phyloP scores from a whole-genome alignment of 1,140 invertebrate species.

The Brachionus angularis region DNA sequence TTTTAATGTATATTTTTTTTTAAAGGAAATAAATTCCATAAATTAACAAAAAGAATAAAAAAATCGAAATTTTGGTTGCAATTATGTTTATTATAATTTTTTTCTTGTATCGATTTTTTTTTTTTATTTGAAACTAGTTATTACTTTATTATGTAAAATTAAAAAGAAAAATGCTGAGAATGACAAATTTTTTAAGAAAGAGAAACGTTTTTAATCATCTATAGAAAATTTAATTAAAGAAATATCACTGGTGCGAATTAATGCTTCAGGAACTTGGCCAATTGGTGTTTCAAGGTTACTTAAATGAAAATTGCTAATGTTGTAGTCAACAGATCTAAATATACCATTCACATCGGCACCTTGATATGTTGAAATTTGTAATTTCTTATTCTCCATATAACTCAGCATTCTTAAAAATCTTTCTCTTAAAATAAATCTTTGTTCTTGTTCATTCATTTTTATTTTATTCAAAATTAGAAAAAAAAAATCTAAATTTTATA shows the following conservation, averaged over 20 bases:
- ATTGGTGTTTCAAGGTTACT: slow-evolving; percentile 53
- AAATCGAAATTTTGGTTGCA: too few species aligned
- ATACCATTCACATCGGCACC: slow-evolving; percentile 49
- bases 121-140: too few species aligned
- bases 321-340: slow-evolving; percentile 50
- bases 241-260: slow-evolving; percentile 53
- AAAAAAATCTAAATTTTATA: slow-evolving; percentile 34
- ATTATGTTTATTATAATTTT: too few species aligned
- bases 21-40: too few species aligned
- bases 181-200: background rate
- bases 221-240: slow-evolving; percentile 47
- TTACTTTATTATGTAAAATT: too few species aligned
- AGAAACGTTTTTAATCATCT: background rate
- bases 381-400: slow-evolving; percentile 47
- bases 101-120: too few species aligned
- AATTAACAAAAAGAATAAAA: too few species aligned
- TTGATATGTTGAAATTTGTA: slow-evolving; percentile 49
- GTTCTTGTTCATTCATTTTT: slow-evolving; percentile 48
- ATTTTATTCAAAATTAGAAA: background rate
- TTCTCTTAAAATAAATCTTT: slow-evolving; percentile 51
- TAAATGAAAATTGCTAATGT: slow-evolving; percentile 52
- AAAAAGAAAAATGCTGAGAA: too few species aligned
- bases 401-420: slow-evolving; percentile 52
- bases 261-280: slow-evolving; percentile 52
- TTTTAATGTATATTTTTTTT: too few species aligned